Evolutionary conservation across 2,797 vertebrate species (phyloP).

Genomic region (Perdix hodgsoniae): DNA sequence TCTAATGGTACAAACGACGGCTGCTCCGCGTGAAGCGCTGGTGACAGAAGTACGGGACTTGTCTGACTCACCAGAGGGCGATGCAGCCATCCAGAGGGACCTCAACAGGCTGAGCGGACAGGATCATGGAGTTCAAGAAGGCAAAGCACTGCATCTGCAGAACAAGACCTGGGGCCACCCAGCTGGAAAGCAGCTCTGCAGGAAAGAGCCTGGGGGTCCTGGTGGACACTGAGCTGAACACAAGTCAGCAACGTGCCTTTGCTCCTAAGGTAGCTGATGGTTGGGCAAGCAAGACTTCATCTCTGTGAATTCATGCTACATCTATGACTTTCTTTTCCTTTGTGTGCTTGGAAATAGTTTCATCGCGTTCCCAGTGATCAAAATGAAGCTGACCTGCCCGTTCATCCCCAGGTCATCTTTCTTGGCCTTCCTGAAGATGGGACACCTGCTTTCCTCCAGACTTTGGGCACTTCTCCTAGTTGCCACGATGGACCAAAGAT

Average conservation of each 20-base stretch:
- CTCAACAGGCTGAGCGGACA: neutral
- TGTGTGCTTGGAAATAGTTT: neutral
- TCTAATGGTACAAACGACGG: conserved; percentile 34
- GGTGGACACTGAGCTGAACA: no score
- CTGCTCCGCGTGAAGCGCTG: fast-evolving
- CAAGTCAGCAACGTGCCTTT: no score
- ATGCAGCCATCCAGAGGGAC: neutral
- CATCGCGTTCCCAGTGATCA: neutral
- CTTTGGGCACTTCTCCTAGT: neutral
- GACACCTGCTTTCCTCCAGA: neutral
- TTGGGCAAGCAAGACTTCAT: neutral
- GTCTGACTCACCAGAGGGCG: neutral
- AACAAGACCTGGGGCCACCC: no score
- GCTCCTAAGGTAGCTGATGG: neutral
- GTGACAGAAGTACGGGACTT: neutral
- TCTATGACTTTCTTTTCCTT: neutral
- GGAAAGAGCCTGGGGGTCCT: no score
- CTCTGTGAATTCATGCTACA: neutral
- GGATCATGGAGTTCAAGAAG: neutral
- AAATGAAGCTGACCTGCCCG: no score
- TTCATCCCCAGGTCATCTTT: neutral
- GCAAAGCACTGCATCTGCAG: neutral
- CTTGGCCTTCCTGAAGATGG: neutral
- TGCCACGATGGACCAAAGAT: neutral
- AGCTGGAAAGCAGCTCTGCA: no score